Base-by-base conservation (phyloP, 2,888 invertebrate species). In the Calameuta pallipes region DNA sequence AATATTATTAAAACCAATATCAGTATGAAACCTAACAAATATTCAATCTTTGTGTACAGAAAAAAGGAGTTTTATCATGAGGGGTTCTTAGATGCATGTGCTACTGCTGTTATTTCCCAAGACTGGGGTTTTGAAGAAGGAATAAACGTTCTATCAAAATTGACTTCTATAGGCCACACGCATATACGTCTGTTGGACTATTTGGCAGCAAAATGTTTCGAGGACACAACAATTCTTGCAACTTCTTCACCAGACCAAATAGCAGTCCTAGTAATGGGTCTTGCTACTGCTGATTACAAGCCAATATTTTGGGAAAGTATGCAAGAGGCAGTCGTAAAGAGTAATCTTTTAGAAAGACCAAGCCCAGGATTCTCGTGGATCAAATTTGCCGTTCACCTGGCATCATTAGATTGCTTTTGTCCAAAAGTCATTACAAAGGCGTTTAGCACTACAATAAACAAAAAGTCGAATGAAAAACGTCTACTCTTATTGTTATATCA, bases 241-340 rank as follows among this genome's bases (percentile, higher is more conserved):
- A 87, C 90, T 30, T 92, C 92, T 3, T 90, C 93, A 41, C 88
- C 92, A 0, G 88, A 91, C 82, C 86, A 92, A 4, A 88, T 94
- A 34, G 92, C 93, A 80, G 91, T 91, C 68, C 92, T 95, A 85
- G 90, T 94, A 73, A 92, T 93, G 85, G 93, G 93, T 73, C 91
- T 95, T n/a, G 92, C 94, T 2, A 92, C 92, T 83, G 93, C 94
- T 75, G 94, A 95, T 90, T 95, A 94, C 87, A 93, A 92, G 33
- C 95, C 95, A 0, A 88, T 92, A 12, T 86, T 92, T 80, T 95
- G 95, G 95, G 87, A 92, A 0, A 85, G 85, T 30, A 89, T 96
- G 41, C 88, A 90, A 71, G 88, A 90, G 31, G 89, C 92, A 56
- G 91, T 94, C 74, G 86, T 92, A 0, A 82, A 87, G 0, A 93